Base-by-base conservation (phyloP, 2,888 invertebrate species). In the Ophraella communa region DNA sequence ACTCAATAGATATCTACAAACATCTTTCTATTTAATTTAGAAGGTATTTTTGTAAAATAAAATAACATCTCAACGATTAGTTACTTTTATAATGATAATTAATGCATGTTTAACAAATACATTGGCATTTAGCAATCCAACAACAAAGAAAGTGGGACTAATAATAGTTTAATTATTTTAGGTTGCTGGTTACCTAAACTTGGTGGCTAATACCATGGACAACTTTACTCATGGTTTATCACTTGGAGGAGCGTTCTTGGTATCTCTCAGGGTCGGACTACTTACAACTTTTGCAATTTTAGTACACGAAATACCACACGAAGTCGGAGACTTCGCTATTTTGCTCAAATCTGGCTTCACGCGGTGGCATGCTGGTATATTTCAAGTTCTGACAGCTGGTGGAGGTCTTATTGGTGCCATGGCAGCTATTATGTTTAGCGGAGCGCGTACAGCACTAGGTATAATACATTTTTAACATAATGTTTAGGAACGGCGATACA, bases 201-300 rank as follows among this genome's bases (percentile, higher is more conserved):
- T 98, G 72, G 86, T 96, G 84, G 97, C 98, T 2, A 99, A 99
- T 82, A 91, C 94, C 8, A 95, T 98, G 70, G 98, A 98, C 83
- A 99, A 99, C 85, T 98, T 98, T 84, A 97, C 98, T 0, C 98
- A 99, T 82, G 98, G 98, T 0, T 85, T 98, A 64, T 98, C 98
- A 0, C 93, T 98, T 8, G 98, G 96, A n/a, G 98, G 96, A 0
- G 96, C 97, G 18, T 99, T 97, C 84, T 85, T 97, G 54, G 93
- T 97, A 21, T 96, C 96, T 4, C 91, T 92, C 75, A 83, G 96
- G 77, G 91, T 96, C 59, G 98, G 98, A 0, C 79, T 93, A 8
- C 85, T 98, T 67, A 98, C 98, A 10, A 98, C 98, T 0, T 91
- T 96, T 79, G 97, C 98, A 52, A 98, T 96, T 79, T 84, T 91